Percentiles rank a stretch among this genome's conserved stretches.
These are phyloP conservation scores for Diplolepis rosae DNA, from an alignment of 2,888 invertebrate species.

Conservation along the genomic window DNA sequence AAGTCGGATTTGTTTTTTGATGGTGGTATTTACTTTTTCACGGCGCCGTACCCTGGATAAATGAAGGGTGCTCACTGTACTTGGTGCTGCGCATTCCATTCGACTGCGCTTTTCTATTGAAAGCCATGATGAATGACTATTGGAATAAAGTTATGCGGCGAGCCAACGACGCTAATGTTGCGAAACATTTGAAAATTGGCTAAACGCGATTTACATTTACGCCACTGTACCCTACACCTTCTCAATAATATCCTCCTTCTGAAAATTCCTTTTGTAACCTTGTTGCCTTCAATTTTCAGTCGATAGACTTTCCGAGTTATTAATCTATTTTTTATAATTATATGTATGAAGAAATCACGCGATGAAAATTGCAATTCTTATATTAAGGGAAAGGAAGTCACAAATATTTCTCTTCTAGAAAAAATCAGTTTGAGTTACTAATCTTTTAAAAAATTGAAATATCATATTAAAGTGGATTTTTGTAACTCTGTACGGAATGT, in stretches of 20 bases:
- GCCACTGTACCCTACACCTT: slow-evolving; percentile 3
- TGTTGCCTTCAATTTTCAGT: not conserved
- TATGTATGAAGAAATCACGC: too few species aligned
- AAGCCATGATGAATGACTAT: slow-evolving; percentile 68
- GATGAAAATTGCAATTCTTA: too few species aligned
- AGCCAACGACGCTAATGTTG: slow-evolving; percentile 64
- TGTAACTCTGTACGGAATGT: too few species aligned
- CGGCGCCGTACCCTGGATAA: slow-evolving; percentile 55
- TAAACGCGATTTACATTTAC: slow-evolving; percentile 60
- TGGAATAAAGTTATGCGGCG: slow-evolving; percentile 68
- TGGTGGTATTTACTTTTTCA: slow-evolving; percentile 67
- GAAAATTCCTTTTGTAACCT: slow-evolving; percentile 36
- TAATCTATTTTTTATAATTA: too few species aligned
- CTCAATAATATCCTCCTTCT: slow-evolving; percentile 2
- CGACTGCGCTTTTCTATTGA: slow-evolving; percentile 62
- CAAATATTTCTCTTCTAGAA: too few species aligned
- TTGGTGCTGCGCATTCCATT: slow-evolving; percentile 54
- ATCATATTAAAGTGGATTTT: too few species aligned
- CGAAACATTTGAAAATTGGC: slow-evolving; percentile 64
- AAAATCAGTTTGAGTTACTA: too few species aligned
- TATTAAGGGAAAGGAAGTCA: too few species aligned
- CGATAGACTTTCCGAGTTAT: slow-evolving; percentile 11
- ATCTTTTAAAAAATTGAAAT: too few species aligned
- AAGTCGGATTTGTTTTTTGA: slow-evolving; percentile 68
- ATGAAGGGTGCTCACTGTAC: slow-evolving; percentile 50